Conservation (phyloP, 2,888 invertebrate genomes). For the Agapostemon virescens region DNA sequence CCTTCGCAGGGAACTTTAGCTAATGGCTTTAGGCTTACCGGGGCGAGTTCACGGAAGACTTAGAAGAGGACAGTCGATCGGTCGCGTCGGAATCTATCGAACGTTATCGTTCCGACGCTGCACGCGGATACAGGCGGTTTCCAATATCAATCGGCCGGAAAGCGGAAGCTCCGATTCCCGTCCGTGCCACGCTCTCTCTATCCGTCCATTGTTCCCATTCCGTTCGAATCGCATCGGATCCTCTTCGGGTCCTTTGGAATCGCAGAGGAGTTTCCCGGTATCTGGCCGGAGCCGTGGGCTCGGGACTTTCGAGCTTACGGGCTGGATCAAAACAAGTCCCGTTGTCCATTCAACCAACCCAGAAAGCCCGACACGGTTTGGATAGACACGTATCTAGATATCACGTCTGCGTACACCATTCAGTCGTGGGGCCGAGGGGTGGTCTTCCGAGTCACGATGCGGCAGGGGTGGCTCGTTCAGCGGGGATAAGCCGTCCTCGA, state of each 20-base stretch:
- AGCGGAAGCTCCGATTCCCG: neutral
- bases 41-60: neutral
- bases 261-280: neutral
- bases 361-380: slow-evolving; percentile 49
- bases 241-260: neutral
- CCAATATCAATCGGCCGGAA: neutral
- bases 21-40: neutral
- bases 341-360: slow-evolving; percentile 61
- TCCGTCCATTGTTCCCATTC: slow-evolving; percentile 8
- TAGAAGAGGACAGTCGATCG: neutral
- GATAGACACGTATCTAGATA: slow-evolving; percentile 53
- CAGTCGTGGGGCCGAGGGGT: slow-evolving; percentile 25
- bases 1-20: neutral
- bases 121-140: neutral
- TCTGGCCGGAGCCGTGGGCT: neutral
- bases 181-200: neutral
- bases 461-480: slow-evolving; percentile 35
- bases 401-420: slow-evolving; percentile 49
- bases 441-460: slow-evolving; percentile 48
- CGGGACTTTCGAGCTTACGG: slow-evolving; percentile 17
- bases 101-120: neutral
- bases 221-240: neutral
- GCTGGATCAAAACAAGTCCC: slow-evolving; percentile 56
- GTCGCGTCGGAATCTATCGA: neutral
- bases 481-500: slow-evolving; percentile 35